These are phyloP conservation scores for Stictonetta naevosa DNA, from an alignment of 2,113 vertebrate species.

Conservation along the genomic window DNA sequence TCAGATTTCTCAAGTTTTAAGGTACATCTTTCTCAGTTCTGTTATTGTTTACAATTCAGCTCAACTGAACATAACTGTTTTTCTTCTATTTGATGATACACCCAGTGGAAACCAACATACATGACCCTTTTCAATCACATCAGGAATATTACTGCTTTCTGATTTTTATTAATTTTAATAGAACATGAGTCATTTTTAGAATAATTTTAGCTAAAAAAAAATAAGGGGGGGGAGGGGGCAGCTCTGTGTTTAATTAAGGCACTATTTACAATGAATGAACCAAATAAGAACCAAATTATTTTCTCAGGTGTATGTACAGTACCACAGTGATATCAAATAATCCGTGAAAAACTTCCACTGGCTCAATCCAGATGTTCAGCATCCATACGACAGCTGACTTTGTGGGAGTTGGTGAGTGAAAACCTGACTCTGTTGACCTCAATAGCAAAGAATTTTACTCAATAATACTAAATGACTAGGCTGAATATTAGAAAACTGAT, in stretches of 20 bases:
- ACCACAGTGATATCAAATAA: neutral
- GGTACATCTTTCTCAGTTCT: neutral
- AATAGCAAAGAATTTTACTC: neutral
- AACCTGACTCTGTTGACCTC: neutral
- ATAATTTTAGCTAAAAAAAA: neutral
- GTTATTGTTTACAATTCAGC: neutral
- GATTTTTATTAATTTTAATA: neutral
- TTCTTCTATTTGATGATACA: neutral
- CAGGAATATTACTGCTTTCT: neutral
- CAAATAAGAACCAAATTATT: neutral
- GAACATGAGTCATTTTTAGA: neutral
- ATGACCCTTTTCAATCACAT: neutral
- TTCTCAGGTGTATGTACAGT: neutral
- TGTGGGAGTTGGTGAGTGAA: neutral
- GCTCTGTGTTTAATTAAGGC: neutral
- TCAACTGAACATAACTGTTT: neutral
- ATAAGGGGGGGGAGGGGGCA: too few relatives aligned
- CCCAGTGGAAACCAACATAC: neutral
- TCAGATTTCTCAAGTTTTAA: neutral
- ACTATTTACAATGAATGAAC: neutral
- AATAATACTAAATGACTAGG: neutral
- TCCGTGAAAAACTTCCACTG: neutral
- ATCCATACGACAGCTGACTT: neutral
- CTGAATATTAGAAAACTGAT: neutral
- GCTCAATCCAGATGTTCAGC: neutral